A percentile compares a stretch with the other conserved stretches of the same genome.
Conservation (phyloP, 2,797 vertebrate genomes). For the Sebastes minor region DNA sequence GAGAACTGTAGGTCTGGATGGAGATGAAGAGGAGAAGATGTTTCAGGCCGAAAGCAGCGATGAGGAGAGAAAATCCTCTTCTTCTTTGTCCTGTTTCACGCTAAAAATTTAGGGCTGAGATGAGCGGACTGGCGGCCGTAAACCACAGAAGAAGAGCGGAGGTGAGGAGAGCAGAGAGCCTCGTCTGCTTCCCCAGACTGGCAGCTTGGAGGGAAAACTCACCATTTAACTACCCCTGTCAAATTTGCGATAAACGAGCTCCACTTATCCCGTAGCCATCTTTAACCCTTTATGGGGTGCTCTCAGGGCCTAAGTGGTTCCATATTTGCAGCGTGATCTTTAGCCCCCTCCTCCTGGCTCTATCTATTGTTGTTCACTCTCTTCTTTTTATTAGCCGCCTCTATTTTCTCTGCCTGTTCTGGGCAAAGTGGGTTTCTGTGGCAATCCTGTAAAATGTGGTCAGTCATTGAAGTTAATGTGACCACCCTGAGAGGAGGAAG, state of each 20-base stretch:
- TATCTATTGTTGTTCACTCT: constrained; percentile 41
- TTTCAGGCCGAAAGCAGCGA: constrained; percentile 7
- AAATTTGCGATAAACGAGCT: constrained; percentile 75
- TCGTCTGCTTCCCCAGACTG: constrained; percentile 57
- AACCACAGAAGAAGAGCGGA: constrained; percentile 24
- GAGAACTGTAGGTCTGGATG: not conserved
- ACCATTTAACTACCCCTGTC: constrained; percentile 73
- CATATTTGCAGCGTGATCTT: constrained; percentile 60
- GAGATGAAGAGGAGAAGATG: not conserved
- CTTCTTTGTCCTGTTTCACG: constrained; percentile 15
- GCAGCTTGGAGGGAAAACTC: constrained; percentile 62
- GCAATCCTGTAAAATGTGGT: not conserved
- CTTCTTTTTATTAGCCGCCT: constrained; percentile 26
- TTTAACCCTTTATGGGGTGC: constrained; percentile 75
- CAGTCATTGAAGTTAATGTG: too few relatives aligned
- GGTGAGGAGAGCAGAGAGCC: constrained; percentile 39
- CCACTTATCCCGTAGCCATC: constrained; percentile 75
- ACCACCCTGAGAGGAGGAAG: too few relatives aligned
- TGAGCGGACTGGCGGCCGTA: constrained; percentile 23
- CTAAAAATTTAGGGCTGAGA: constrained; percentile 19
- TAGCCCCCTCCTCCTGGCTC: constrained; percentile 45
- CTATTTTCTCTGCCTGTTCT: not conserved
- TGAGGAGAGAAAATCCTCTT: constrained; percentile 6
- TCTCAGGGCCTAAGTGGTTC: constrained; percentile 65
- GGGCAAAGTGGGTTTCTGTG: constrained; percentile 32